Evolutionary conservation across 2,888 invertebrate species (phyloP).

Genomic region (Eledona agricola): DNA sequence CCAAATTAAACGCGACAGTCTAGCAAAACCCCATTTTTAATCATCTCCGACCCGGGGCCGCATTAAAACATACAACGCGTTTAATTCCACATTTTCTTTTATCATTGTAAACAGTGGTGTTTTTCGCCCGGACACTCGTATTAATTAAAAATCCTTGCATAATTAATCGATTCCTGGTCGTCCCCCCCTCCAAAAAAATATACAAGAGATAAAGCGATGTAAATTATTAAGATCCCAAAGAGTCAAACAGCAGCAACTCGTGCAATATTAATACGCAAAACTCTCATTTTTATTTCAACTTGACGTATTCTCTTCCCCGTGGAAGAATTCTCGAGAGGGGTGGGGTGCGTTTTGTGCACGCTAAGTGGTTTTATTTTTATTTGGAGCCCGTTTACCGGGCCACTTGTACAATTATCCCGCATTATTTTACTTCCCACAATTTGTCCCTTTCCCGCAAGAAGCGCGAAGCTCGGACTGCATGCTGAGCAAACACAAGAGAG

Average conservation of each 20-base stretch:
- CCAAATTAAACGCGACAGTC: slow-evolving; percentile 5
- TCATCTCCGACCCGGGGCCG: slow-evolving; percentile 12
- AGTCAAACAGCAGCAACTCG: slow-evolving; percentile 28
- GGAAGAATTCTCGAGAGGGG: slow-evolving; percentile 27
- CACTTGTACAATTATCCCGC: slow-evolving; percentile 41
- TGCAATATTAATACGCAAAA: slow-evolving; percentile 35
- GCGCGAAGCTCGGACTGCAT: not conserved
- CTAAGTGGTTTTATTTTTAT: slow-evolving; percentile 42
- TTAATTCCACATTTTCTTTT: slow-evolving; percentile 23
- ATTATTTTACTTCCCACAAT: slow-evolving; percentile 29
- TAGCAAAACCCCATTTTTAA: slow-evolving; percentile 13
- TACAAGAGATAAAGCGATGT: slow-evolving; percentile 26
- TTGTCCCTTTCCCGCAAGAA: not conserved
- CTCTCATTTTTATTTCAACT: slow-evolving; percentile 36
- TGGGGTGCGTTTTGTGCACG: slow-evolving; percentile 36
- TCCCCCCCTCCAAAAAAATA: not conserved
- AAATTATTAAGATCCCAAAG: slow-evolving; percentile 31
- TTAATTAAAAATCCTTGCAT: slow-evolving; percentile 31
- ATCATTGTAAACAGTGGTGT: slow-evolving; percentile 21
- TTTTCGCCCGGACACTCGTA: slow-evolving; percentile 17
- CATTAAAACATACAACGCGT: slow-evolving; percentile 22
- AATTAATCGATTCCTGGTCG: slow-evolving; percentile 15
- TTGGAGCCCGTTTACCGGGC: slow-evolving; percentile 40
- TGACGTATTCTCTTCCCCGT: slow-evolving; percentile 27
- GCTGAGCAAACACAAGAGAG: not conserved